Evolutionary conservation across 2,113 vertebrate genomes (phyloP).

Genomic region (Sander lucioperca): DNA sequence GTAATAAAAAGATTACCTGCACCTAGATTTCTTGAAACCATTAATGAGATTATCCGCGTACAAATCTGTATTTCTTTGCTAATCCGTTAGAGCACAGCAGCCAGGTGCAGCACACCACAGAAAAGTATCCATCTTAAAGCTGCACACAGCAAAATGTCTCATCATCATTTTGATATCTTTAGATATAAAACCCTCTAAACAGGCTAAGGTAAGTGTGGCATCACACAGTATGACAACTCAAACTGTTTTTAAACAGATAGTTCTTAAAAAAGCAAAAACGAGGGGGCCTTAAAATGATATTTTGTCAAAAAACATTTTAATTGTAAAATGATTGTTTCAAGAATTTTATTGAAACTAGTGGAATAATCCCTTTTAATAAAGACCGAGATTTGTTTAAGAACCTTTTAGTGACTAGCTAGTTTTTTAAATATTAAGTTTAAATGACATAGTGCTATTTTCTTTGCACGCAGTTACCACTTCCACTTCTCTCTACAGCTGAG

Average conservation of each 20-base stretch:
- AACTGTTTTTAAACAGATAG: background rate
- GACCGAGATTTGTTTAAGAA: background rate
- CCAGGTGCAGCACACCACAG: constrained; percentile 11
- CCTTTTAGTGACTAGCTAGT: too few relatives aligned
- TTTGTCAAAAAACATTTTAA: background rate
- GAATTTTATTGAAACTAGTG: background rate
- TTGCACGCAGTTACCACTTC: background rate
- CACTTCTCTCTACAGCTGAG: background rate
- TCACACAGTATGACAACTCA: background rate
- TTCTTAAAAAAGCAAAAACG: background rate
- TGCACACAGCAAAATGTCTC: constrained; percentile 3
- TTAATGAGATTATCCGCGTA: constrained; percentile 65
- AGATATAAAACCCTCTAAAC: background rate
- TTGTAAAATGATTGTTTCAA: background rate
- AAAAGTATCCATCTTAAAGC: constrained; percentile 12
- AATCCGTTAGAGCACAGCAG: constrained; percentile 36
- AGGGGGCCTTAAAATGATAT: background rate
- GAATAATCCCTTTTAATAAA: background rate
- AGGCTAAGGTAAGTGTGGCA: background rate
- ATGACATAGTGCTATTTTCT: background rate
- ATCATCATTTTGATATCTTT: background rate
- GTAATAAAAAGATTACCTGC: constrained; percentile 60
- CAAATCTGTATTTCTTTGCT: constrained; percentile 48
- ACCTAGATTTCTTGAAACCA: constrained; percentile 57
- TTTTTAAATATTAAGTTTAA: background rate